A percentile compares a stretch with the other conserved stretches of the same genome.
These are phyloP conservation scores for Tortricodes alternella DNA, from an alignment of 2,888 invertebrate genomes.

Conservation along the genomic window DNA sequence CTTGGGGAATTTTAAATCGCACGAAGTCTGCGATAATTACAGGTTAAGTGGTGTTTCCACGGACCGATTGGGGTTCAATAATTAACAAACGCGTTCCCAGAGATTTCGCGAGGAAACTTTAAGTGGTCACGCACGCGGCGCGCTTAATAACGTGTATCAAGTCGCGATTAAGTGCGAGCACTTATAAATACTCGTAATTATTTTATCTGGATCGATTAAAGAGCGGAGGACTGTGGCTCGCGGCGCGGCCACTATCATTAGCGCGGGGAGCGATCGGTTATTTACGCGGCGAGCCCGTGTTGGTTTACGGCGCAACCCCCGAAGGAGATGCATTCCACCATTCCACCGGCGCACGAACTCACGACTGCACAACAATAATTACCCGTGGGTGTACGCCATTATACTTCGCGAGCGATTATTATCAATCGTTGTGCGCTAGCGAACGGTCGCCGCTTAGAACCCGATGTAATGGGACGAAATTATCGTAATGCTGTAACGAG, in stretches of 20 bases:
- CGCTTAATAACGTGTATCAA: conserved; percentile 60
- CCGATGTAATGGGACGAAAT: conserved; percentile 78
- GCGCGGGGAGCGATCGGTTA: conserved; percentile 79
- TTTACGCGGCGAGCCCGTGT: conserved; percentile 74
- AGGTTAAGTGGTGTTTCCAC: conserved; percentile 34
- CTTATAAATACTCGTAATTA: conserved; percentile 79
- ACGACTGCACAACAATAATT: conserved; percentile 83
- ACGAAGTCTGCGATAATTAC: conserved; percentile 35
- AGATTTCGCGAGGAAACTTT: conserved; percentile 62
- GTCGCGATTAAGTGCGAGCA: conserved; percentile 68
- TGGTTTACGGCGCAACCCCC: conserved; percentile 81
- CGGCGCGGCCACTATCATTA: conserved; percentile 76
- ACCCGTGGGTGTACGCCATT: conserved; percentile 83
- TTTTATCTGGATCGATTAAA: conserved; percentile 74
- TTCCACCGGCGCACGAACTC: conserved; percentile 80
- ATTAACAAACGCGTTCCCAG: conserved; percentile 53
- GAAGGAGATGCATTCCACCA: conserved; percentile 82
- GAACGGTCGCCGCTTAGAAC: conserved; percentile 79
- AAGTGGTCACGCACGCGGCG: conserved; percentile 53
- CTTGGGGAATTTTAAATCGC: conserved; percentile 51
- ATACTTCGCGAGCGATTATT: conserved; percentile 82
- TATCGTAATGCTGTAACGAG: conserved; percentile 81
- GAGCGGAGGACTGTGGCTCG: conserved; percentile 54
- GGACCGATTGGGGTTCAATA: conserved; percentile 59
- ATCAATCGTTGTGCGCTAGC: conserved; percentile 80